Conservation (phyloP, 2,888 invertebrate genomes). For the Lomographa bimaculata region DNA sequence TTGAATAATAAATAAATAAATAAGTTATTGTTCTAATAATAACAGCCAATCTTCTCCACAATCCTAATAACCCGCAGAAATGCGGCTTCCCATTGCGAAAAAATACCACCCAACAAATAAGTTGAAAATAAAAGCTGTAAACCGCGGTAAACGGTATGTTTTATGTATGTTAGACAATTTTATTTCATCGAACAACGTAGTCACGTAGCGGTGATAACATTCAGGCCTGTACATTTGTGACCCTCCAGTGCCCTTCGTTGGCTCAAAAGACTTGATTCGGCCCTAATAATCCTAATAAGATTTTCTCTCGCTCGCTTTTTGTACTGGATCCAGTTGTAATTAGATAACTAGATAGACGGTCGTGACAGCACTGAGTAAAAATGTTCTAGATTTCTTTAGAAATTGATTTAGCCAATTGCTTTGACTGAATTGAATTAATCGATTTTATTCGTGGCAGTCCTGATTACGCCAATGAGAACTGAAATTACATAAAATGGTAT, state of each 20-base stretch:
- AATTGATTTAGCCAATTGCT: slow-evolving; percentile 13
- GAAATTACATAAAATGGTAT: no score
- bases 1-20: no score
- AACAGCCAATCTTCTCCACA: no score
- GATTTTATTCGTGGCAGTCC: no score
- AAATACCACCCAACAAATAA: slow-evolving; percentile 15
- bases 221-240: slow-evolving; percentile 43
- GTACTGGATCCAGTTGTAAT: slow-evolving; percentile 13
- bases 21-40: no score
- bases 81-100: neutral
- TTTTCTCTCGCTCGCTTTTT: slow-evolving; percentile 26
- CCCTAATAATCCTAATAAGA: slow-evolving; percentile 40
- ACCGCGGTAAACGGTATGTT: slow-evolving; percentile 30
- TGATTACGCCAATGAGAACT: no score
- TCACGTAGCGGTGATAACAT: slow-evolving; percentile 54
- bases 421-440: no score
- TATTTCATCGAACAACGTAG: slow-evolving; percentile 44
- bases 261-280: slow-evolving; percentile 42
- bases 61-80: slow-evolving; percentile 10
- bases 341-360: slow-evolving; percentile 10
- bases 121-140: slow-evolving; percentile 29
- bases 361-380: slow-evolving; percentile 14
- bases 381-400: slow-evolving; percentile 1
- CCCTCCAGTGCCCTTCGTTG: slow-evolving; percentile 43
- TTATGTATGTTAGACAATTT: slow-evolving; percentile 44